Evolutionary conservation across 2,113 vertebrate species (phyloP), one percentile per base, ranked within the genome.

Genomic region (Poecilia latipinna): DNA sequence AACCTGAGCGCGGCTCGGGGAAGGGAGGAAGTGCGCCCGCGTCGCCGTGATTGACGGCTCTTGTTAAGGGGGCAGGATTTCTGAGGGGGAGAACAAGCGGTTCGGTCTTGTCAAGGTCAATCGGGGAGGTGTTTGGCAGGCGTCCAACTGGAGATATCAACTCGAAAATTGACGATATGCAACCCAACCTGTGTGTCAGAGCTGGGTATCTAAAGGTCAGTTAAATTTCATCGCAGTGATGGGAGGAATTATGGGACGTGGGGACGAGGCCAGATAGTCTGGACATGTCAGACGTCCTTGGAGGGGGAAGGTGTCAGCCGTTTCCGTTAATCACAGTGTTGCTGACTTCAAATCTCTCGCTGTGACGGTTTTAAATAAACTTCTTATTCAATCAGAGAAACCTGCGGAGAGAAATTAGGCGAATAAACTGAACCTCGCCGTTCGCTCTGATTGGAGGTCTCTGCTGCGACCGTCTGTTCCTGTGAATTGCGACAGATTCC

Each of bases 31-130:
- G 57, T 28, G 78, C 31, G 28, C 35, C 0, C 39, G 44, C 82
- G 88, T 84, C 80, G 76, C 12, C 12, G 33, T 89, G 90, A 91
- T 88, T 88, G 89, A 90, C 90, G 73, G 80, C 75, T 72, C 83
- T 89, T 88, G 90, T 89, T 90, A 88, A 80, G 79, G 83, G 85
- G 82, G 85, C 68, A 71, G 74, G 76, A 81, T 84, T 88, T 84
- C 80, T 78, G 77, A 77, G 82, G 82, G 79, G 80, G 62, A 64
- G 84, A 86, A 83, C 90, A 87, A 87, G 80, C 75, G 5, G 74
- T 78, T 90, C 83, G 77, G 77, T n/a, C 80, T 86, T 76, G 85
- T 88, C 89, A 90, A 91, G 91, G 90, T 91, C 90, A 87, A 65
- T 74, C 67, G 17, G 57, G 22, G 75, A 86, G 78, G 77, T 70